These are phyloP conservation scores for Drosophila anomelani DNA, from an alignment of 2,888 invertebrate genomes.

Conservation along the genomic window DNA sequence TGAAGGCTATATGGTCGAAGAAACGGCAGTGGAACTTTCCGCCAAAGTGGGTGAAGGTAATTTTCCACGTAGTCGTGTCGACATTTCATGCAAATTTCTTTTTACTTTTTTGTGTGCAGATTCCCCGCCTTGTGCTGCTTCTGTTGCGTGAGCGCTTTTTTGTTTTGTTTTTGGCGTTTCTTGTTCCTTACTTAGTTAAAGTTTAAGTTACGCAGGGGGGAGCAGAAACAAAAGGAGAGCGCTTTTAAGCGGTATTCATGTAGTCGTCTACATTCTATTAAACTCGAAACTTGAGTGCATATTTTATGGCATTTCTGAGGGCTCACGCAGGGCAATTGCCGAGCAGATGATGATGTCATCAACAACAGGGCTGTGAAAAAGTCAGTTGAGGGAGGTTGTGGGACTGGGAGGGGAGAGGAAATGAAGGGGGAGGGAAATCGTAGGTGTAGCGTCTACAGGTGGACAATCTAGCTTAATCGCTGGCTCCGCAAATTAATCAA, in stretches of 20 bases:
- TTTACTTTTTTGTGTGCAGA: conserved; percentile 43
- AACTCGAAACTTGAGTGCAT: conserved; percentile 30
- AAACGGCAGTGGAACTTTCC: conserved; percentile 41
- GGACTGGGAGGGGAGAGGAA: neutral
- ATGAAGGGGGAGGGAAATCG: neutral
- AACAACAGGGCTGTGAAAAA: neutral
- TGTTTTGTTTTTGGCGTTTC: neutral
- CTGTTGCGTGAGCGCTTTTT: conserved; percentile 20
- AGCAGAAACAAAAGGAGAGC: neutral
- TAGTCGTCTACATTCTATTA: conserved; percentile 16
- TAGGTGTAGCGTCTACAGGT: conserved; percentile 22
- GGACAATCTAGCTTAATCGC: conserved; percentile 35
- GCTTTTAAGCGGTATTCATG: conserved; percentile 20
- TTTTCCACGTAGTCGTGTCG: conserved; percentile 62
- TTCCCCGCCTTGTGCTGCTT: conserved; percentile 1
- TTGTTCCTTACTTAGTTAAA: conserved; percentile 11
- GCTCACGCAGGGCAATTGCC: conserved; percentile 37
- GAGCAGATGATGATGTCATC: conserved; percentile 42
- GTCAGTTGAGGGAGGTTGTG: neutral
- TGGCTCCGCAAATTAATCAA: conserved; percentile 41
- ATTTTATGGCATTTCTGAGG: conserved; percentile 39
- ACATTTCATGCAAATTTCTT: conserved; percentile 73
- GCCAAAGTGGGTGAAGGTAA: conserved; percentile 64
- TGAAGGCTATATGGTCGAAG: conserved; percentile 7
- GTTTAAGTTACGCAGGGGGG: conserved; percentile 10